Evolutionary conservation across 2,888 invertebrate genomes (phyloP).

Genomic region (Volucella zonaria): DNA sequence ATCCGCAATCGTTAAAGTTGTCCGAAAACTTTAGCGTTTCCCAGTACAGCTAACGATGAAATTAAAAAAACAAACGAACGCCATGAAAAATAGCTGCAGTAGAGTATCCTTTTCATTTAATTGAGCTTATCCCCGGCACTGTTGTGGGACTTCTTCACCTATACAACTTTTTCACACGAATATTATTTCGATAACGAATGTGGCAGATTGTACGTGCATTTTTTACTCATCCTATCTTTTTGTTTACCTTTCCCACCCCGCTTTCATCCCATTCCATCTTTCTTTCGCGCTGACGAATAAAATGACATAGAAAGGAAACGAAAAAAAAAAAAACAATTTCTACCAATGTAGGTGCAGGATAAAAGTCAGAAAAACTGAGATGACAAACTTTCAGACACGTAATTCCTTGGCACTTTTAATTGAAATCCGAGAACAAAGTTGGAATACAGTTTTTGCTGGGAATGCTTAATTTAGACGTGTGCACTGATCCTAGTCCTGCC

Average conservation of each 20-base stretch:
- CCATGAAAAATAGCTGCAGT: constrained; percentile 9
- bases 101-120: constrained; percentile 58
- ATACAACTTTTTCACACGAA: constrained; percentile 63
- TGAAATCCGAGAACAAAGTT: constrained; percentile 65
- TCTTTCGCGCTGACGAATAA: constrained; percentile 52
- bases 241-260: not conserved
- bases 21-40: not conserved
- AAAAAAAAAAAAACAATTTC: constrained; percentile 9
- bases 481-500: not conserved
- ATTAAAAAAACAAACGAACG: not conserved
- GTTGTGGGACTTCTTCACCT: constrained; percentile 22
- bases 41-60: not conserved
- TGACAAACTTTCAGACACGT: constrained; percentile 72
- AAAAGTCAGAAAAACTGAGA: constrained; percentile 43
- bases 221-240: not conserved
- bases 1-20: constrained; percentile 7
- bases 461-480: constrained; percentile 46
- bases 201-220: constrained; percentile 65
- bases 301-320: constrained; percentile 12
- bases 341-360: not conserved
- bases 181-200: constrained; percentile 65
- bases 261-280: too few relatives aligned
- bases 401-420: constrained; percentile 67
- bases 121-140: constrained; percentile 55
- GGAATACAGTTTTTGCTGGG: constrained; percentile 40